Evolutionary conservation across 2,888 invertebrate species (phyloP).

Genomic region (Aelia acuminata): DNA sequence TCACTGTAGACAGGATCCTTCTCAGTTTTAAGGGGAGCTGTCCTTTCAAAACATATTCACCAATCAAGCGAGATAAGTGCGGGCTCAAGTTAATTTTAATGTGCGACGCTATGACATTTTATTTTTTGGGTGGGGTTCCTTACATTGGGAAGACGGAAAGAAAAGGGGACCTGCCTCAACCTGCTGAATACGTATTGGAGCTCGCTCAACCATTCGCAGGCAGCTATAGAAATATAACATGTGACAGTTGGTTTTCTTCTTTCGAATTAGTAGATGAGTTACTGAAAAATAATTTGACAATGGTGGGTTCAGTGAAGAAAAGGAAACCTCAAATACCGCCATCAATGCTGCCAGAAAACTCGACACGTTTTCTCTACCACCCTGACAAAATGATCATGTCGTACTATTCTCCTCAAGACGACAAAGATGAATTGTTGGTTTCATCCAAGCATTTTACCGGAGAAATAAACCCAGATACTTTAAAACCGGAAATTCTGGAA

Average conservation of each 20-base stretch:
- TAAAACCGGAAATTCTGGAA: constrained; percentile 66
- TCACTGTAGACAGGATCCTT: constrained; percentile 59
- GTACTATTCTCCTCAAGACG: constrained; percentile 66
- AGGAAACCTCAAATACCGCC: constrained; percentile 55
- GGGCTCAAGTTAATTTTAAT: constrained; percentile 61
- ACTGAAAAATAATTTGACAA: constrained; percentile 41
- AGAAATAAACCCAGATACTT: constrained; percentile 64
- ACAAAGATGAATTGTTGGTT: constrained; percentile 66
- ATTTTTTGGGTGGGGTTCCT: constrained; percentile 55
- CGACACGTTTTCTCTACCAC: constrained; percentile 62
- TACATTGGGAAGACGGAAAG: constrained; percentile 38
- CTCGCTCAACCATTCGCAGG: constrained; percentile 45
- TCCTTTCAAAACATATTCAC: constrained; percentile 61
- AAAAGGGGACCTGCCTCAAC: constrained; percentile 15
- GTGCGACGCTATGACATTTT: constrained; percentile 58
- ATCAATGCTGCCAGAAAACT: neutral
- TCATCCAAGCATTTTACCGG: constrained; percentile 67
- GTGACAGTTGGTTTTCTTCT: constrained; percentile 60
- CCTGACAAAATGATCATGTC: constrained; percentile 66
- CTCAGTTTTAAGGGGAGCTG: constrained; percentile 61
- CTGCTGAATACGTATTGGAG: constrained; percentile 58
- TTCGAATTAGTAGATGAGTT: constrained; percentile 49
- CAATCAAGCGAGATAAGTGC: constrained; percentile 61
- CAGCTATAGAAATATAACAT: constrained; percentile 50
- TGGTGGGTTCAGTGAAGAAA: constrained; percentile 53